Evolutionary conservation across 2,888 invertebrate genomes (phyloP).

Genomic region (Acheta domesticus): DNA sequence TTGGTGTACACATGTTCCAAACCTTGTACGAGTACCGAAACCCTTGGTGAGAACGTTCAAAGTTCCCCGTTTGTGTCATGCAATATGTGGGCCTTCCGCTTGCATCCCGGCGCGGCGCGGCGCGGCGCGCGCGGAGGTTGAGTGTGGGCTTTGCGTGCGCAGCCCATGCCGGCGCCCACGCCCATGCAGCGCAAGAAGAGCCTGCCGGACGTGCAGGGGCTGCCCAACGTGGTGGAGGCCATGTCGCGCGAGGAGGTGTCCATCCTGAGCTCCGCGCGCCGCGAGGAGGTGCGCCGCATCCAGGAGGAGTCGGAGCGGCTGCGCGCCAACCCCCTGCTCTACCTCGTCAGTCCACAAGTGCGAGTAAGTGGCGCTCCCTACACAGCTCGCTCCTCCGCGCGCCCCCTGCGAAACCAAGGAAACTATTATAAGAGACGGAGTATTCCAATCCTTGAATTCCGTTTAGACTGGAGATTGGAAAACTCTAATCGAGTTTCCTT

Average conservation of each 20-base stretch:
- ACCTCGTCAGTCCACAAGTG: slow-evolving; percentile 94
- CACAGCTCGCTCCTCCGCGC: neutral
- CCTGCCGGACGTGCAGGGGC: slow-evolving; percentile 87
- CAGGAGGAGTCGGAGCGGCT: slow-evolving; percentile 88
- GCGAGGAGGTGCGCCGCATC: slow-evolving; percentile 90
- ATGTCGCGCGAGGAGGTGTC: slow-evolving; percentile 96
- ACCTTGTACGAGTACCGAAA: too few relatives aligned
- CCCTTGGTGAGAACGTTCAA: too few relatives aligned
- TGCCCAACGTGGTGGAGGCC: slow-evolving; percentile 73
- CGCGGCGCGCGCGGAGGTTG: too few relatives aligned
- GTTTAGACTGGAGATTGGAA: too few relatives aligned
- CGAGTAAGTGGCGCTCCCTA: slow-evolving; percentile 66
- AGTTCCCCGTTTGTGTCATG: too few relatives aligned
- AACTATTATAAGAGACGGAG: too few relatives aligned
- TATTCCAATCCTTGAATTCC: too few relatives aligned
- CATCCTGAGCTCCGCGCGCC: slow-evolving; percentile 84
- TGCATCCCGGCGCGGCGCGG: too few relatives aligned
- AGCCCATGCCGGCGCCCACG: slow-evolving; percentile 73
- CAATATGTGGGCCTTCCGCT: too few relatives aligned
- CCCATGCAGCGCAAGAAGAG: slow-evolving; percentile 91
- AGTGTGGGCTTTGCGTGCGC: slow-evolving; percentile 37
- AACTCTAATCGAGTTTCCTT: too few relatives aligned
- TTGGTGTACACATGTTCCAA: too few relatives aligned
- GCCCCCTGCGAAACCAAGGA: neutral
- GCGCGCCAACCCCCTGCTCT: slow-evolving; percentile 90